phyloP scores from a whole-genome alignment of 2,797 vertebrate species.

The Hafferia zeledoni region DNA sequence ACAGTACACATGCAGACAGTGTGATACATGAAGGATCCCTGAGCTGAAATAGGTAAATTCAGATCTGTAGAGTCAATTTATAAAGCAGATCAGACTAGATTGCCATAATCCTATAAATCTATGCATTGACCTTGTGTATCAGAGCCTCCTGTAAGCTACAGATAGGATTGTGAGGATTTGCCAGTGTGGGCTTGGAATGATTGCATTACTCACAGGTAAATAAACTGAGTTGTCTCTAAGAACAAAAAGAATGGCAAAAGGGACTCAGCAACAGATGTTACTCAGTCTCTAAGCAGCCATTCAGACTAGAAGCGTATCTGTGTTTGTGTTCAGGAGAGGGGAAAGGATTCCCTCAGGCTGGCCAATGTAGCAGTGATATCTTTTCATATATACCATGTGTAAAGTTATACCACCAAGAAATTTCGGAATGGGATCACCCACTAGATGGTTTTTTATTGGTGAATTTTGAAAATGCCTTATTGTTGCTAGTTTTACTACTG shows the following conservation, averaged over 20 bases:
- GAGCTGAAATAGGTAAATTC: background rate
- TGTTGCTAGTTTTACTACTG: background rate
- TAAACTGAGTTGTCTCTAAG: background rate
- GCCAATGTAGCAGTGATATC: no score
- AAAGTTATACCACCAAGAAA: background rate
- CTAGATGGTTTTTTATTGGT: background rate
- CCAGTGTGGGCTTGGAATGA: constrained; percentile 11
- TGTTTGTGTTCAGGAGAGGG: background rate
- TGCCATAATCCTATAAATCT: constrained; percentile 22
- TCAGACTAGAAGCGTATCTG: background rate
- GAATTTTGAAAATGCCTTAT: background rate
- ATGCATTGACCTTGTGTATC: background rate
- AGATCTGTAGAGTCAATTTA: background rate
- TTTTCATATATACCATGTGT: accelerated
- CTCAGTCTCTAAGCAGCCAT: background rate
- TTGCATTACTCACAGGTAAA: constrained; percentile 46
- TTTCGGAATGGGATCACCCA: background rate
- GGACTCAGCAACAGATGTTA: background rate
- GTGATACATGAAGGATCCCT: background rate
- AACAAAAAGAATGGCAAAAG: background rate
- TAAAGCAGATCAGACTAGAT: background rate
- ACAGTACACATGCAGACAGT: background rate
- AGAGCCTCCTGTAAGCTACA: constrained; percentile 6
- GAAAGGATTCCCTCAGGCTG: background rate
- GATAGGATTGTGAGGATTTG: constrained; percentile 41